A percentile compares a stretch with the other conserved stretches of the same genome.
These are phyloP conservation scores for Trididemnum clinides DNA, from an alignment of 23 tunicate species.

Conservation along the genomic window DNA sequence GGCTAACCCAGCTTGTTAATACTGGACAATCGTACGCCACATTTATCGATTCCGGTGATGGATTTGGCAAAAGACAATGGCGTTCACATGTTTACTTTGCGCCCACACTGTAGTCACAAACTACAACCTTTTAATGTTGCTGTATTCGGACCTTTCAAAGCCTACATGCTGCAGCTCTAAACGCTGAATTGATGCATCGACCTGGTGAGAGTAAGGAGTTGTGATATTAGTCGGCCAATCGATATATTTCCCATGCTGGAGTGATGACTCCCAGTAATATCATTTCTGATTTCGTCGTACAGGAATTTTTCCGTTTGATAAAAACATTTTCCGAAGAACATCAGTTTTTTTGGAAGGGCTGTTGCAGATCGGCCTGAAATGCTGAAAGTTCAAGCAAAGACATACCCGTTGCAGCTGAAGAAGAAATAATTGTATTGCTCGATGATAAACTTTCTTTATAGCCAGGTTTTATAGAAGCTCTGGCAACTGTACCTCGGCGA, in stretches of 20 bases:
- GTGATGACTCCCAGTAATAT: constrained; percentile 13
- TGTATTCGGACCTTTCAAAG: constrained; percentile 42
- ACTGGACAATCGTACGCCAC: constrained; percentile 13
- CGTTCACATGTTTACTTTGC: not conserved
- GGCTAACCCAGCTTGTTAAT: constrained; percentile 5
- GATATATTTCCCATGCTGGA: not conserved
- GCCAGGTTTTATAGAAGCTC: no score
- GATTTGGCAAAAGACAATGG: constrained; percentile 25
- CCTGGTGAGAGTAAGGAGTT: constrained; percentile 5
- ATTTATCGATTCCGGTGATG: constrained; percentile 11
- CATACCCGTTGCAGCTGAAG: no score
- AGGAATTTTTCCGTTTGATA: not conserved
- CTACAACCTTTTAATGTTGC: constrained; percentile 37
- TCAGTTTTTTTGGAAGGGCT: no score
- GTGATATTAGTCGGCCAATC: constrained; percentile 5
- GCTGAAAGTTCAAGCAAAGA: no score
- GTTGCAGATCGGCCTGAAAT: no score
- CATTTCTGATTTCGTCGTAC: not conserved
- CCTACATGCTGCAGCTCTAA: not conserved
- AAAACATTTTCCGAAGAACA: not conserved
- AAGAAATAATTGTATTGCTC: no score
- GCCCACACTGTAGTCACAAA: constrained; percentile 37
- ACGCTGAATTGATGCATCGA: not conserved
- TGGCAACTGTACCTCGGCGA: no score
- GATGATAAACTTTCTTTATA: no score